Conservation (phyloP, 2,797 vertebrate genomes). For the Dicrostonyx torquatus region DNA sequence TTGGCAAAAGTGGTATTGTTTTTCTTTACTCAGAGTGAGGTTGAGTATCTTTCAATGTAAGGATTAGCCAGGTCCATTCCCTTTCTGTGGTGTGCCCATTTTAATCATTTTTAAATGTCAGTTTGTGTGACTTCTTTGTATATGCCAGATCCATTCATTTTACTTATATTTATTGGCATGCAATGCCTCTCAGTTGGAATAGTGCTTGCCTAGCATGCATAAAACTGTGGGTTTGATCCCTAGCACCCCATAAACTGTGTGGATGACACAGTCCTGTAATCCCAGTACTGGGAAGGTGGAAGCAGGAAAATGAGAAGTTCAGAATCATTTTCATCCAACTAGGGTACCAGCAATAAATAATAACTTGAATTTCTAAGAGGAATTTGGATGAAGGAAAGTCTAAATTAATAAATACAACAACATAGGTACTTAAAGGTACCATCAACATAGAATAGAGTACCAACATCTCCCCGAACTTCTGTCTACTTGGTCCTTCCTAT, state of each 20-base stretch:
- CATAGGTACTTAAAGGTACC: background rate
- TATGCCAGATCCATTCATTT: conserved; percentile 8
- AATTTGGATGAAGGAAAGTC: conserved; percentile 29
- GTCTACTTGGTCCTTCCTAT: background rate
- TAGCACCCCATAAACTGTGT: background rate
- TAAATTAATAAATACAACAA: conserved; percentile 8
- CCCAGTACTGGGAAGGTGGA: background rate
- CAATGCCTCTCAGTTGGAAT: background rate
- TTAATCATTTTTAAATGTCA: conserved; percentile 42
- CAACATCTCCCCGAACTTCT: background rate
- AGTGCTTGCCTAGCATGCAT: background rate
- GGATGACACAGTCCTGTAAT: background rate
- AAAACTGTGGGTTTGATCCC: background rate
- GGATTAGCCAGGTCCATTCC: conserved; percentile 37
- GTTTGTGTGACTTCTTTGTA: conserved; percentile 46
- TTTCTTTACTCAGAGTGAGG: conserved; percentile 36
- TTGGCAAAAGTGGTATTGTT: background rate
- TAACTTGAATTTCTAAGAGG: background rate
- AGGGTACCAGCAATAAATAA: background rate
- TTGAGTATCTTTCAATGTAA: conserved; percentile 35
- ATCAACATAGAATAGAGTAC: background rate
- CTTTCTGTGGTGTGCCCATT: conserved; percentile 49
- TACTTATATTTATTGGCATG: background rate
- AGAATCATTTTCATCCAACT: background rate
- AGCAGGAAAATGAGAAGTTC: background rate